Base-by-base conservation (phyloP, 2,888 invertebrate genomes). In the Silvanus unidentatus region DNA sequence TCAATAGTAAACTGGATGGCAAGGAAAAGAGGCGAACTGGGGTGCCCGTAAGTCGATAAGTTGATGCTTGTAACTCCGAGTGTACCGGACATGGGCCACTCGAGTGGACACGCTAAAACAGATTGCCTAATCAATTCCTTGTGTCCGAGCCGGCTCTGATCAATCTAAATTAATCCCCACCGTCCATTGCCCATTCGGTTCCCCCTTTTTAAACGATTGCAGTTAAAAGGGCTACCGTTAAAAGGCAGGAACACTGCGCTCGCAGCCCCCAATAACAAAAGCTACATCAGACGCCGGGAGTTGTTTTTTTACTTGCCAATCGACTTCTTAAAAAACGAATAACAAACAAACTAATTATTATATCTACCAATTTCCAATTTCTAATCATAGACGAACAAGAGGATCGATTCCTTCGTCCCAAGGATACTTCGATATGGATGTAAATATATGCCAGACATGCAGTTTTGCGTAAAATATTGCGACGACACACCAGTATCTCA, bases 71-170 rank as follows among this genome's bases (percentile, higher is more conserved):
- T 16, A 37, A 12, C 37, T 11, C 10, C 50, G 53, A 60, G 58
- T 67, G 66, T 64, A 64, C 68, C 65, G 68, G 66, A 68, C 69
- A 65, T 58, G 58, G 68, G 60, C 68, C 68, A 70, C 70, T 71
- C 69, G 71, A 71, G 62, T 68, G 73, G 71, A 72, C 72, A 71
- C 70, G 69, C 66, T 70, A 70, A 71, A 73, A 73, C 72, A 73
- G 71, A 73, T 72, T 72, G 73, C 71, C 72, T 73, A 73, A 73
- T 73, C 73, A 73, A 73, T 73, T 73, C 72, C 69, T 71, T 69
- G 70, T 70, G 72, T 72, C 70, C 70, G 64, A 63, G 62, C 68
- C 68, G 69, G 65, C 66, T 71, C 69, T 70, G 71, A 73, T 73
- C 72, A 73, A 73, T 73, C 72, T 71, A 72, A 73, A 73, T 73